Conservation (phyloP, 2,888 invertebrate genomes). For the Automeris io region DNA sequence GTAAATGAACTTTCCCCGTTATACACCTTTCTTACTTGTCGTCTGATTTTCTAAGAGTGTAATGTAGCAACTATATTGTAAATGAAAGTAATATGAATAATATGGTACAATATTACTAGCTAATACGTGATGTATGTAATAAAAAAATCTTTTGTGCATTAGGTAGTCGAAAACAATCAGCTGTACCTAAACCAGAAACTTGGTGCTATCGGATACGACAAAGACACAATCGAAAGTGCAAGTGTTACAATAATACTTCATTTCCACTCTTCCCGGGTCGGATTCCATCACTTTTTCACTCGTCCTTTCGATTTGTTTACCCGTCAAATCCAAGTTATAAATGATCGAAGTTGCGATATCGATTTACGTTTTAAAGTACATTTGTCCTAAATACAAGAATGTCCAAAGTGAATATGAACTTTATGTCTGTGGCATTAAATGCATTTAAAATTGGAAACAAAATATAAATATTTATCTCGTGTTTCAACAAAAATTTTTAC, state of each 20-base stretch:
- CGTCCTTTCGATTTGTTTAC: slow-evolving; percentile 53
- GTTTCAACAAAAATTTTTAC: slow-evolving; percentile 39
- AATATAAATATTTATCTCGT: neutral
- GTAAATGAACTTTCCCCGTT: too few relatives aligned
- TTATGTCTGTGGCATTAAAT: slow-evolving; percentile 9
- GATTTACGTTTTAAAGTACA: slow-evolving; percentile 43
- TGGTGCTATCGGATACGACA: slow-evolving; percentile 40
- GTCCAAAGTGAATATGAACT: slow-evolving; percentile 17
- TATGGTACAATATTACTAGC: too few relatives aligned
- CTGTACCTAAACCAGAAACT: slow-evolving; percentile 39
- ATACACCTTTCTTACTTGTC: too few relatives aligned
- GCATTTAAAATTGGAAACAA: slow-evolving; percentile 10
- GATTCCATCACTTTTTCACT: slow-evolving; percentile 60
- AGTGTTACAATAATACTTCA: slow-evolving; percentile 74
- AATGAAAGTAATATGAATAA: too few relatives aligned
- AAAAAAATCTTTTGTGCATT: too few relatives aligned
- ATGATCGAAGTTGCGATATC: slow-evolving; percentile 71
- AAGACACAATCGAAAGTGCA: slow-evolving; percentile 68
- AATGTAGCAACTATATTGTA: too few relatives aligned
- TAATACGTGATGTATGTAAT: too few relatives aligned
- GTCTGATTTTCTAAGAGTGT: too few relatives aligned
- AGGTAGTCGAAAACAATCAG: slow-evolving; percentile 30
- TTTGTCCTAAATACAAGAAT: slow-evolving; percentile 20
- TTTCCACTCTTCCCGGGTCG: slow-evolving; percentile 56
- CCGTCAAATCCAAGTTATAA: slow-evolving; percentile 69